Conservation (phyloP, 2,797 vertebrate genomes). For the Xenentodon cancila region DNA sequence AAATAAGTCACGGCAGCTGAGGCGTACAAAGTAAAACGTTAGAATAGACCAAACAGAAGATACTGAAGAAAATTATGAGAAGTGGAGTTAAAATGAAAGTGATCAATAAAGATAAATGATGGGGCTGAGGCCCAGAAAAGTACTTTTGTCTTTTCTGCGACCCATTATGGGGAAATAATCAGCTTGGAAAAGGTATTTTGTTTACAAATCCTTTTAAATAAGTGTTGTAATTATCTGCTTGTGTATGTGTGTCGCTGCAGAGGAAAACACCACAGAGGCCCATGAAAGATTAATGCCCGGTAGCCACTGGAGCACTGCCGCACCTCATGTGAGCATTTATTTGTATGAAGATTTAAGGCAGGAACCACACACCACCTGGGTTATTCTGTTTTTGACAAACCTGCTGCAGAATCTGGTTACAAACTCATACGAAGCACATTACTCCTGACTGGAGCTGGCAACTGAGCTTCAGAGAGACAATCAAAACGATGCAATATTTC, state of each 20-base stretch:
- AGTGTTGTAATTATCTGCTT: constrained; percentile 56
- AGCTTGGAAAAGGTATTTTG: constrained; percentile 46
- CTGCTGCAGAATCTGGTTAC: too few species aligned
- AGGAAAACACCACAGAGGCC: constrained; percentile 44
- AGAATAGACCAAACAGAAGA: constrained; percentile 20
- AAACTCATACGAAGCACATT: too few species aligned
- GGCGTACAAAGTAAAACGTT: neutral
- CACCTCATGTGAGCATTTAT: constrained; percentile 13
- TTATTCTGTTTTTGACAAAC: too few species aligned
- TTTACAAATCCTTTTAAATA: constrained; percentile 60
- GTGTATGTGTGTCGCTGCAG: constrained; percentile 37
- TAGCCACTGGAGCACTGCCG: constrained; percentile 30
- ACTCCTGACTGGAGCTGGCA: too few species aligned
- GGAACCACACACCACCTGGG: too few species aligned
- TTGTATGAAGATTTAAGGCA: too few species aligned
- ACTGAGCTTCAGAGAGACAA: too few species aligned
- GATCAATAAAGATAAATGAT: constrained; percentile 56
- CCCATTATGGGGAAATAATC: constrained; percentile 39
- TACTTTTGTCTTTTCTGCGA: constrained; percentile 33
- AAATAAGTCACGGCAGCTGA: constrained; percentile 17
- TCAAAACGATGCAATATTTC: too few species aligned
- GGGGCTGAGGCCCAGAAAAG: constrained; percentile 23
- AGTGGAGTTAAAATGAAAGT: constrained; percentile 16
- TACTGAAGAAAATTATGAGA: constrained; percentile 27
- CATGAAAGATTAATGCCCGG: constrained; percentile 70